Evolutionary conservation across 2,888 invertebrate genomes (phyloP), one percentile per base, ranked within the genome.

Genomic region (Parnassius orleans): DNA sequence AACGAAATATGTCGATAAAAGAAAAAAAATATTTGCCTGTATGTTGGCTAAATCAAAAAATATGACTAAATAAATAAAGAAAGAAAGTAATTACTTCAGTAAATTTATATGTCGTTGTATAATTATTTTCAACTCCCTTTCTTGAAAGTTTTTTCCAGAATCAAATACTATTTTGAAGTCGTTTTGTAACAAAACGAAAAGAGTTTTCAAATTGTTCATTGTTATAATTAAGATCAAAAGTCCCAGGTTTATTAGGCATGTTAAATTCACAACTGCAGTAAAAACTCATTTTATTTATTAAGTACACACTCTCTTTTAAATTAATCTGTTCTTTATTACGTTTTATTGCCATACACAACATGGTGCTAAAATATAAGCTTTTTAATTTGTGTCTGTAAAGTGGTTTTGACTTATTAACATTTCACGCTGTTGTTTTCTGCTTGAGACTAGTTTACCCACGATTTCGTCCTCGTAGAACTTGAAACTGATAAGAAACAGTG

Each of bases 161-260:
- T 62, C 53, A 15, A 62, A 62, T 11, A 62, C 33, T 0, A 3
- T 54, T 54, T 62, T 62, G 24, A 62, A 57, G n/a, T 62, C 62
- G 24, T 54, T 53, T 62, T 62, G 61, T 57, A 62, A 48, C 3
- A 57, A 11, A 43, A 62, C 48, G 10, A 58, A 62, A 0, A 62
- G 50, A 10, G 50, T 50, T 33, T 12, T 62, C n/a, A 62, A 50
- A 10, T 62, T 62, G 50, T 50, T 57, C 48, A 58, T 57, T 10
- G 62, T 57, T 9, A 58, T 58, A 3, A 53, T 57, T 24, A 62
- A 53, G 7, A 57, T 48, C 53, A 62, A 43, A 14, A 57, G 19
- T 33, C 53, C 62, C 43, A 58, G 48, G n/a, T 50, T 54, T 33
- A 58, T 50, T 7, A 58, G 10, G 19, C 24, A 33, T 1, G 43